Percentiles rank a stretch among this genome's conserved stretches.
phyloP scores from a whole-genome alignment of 2,797 vertebrate genomes.

The Bufotes viridis region DNA sequence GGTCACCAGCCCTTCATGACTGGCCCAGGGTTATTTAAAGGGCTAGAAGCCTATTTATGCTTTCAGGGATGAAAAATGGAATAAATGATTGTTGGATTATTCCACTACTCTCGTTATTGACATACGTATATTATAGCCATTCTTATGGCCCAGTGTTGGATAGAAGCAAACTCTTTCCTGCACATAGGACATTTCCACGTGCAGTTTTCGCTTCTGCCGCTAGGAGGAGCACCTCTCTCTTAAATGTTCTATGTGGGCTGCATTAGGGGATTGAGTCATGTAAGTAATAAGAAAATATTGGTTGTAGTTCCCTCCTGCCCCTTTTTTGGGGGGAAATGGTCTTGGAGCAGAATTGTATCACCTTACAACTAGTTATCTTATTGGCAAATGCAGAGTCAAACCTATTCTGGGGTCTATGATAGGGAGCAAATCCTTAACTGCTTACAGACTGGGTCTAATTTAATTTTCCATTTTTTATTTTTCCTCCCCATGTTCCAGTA shows the following conservation, averaged over 20 bases:
- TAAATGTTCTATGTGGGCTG: background rate
- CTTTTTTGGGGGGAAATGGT: background rate
- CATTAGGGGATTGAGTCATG: background rate
- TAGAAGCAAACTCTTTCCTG: background rate
- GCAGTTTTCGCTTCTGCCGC: background rate
- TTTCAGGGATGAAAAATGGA: too few species aligned
- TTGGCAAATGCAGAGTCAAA: background rate
- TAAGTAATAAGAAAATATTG: background rate
- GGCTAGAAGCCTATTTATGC: background rate
- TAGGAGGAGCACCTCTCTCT: slow-evolving; percentile 19
- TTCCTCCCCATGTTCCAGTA: too few species aligned
- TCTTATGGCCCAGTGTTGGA: background rate
- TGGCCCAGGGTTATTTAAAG: background rate
- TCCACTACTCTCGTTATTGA: background rate
- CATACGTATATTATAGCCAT: background rate
- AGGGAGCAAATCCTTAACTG: background rate
- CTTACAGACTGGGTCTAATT: too few species aligned
- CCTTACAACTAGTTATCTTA: background rate
- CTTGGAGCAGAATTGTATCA: too few species aligned
- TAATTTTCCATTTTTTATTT: too few species aligned
- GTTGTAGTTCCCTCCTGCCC: slow-evolving; percentile 12
- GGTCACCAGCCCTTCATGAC: background rate
- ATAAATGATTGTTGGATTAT: background rate
- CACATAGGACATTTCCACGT: slow-evolving; percentile 14
- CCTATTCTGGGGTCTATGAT: background rate